phyloP scores from a whole-genome alignment of 2,888 invertebrate genomes.

The Synergus gifuensis region DNA sequence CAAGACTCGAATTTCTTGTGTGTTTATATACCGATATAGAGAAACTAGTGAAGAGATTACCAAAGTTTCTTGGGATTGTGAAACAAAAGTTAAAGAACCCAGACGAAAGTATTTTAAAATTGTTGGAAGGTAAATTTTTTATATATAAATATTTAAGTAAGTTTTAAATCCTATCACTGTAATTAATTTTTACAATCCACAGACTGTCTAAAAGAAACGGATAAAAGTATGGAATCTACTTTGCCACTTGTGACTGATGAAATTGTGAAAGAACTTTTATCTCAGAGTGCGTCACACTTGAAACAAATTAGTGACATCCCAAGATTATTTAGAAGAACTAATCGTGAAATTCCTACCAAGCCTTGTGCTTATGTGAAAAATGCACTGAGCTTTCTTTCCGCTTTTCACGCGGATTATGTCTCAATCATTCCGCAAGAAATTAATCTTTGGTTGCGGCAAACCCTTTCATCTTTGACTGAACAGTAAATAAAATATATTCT shows the following conservation, averaged over 20 bases:
- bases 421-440: slow-evolving; percentile 74
- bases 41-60: slow-evolving; percentile 70
- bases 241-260: slow-evolving; percentile 74
- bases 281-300: slow-evolving; percentile 81
- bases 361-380: slow-evolving; percentile 89
- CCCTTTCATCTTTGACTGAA: slow-evolving; percentile 78
- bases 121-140: slow-evolving; percentile 67
- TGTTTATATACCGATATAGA: slow-evolving; percentile 76
- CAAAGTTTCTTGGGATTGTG: slow-evolving; percentile 66
- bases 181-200: slow-evolving; percentile 10
- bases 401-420: slow-evolving; percentile 80
- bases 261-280: slow-evolving; percentile 75
- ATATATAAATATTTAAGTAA: background rate
- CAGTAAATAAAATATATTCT: slow-evolving; percentile 75
- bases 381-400: slow-evolving; percentile 81
- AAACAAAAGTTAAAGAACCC: slow-evolving; percentile 62
- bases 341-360: slow-evolving; percentile 90
- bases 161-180: background rate
- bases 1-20: slow-evolving; percentile 73
- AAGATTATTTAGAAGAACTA: slow-evolving; percentile 93
- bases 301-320: slow-evolving; percentile 96
- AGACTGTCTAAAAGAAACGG: slow-evolving; percentile 64
- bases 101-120: slow-evolving; percentile 57
- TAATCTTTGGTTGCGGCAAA: slow-evolving; percentile 75
- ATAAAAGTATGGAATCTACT: slow-evolving; percentile 57